These are phyloP conservation scores for Xiphias gladius DNA, from an alignment of 2,113 vertebrate species.

Conservation along the genomic window DNA sequence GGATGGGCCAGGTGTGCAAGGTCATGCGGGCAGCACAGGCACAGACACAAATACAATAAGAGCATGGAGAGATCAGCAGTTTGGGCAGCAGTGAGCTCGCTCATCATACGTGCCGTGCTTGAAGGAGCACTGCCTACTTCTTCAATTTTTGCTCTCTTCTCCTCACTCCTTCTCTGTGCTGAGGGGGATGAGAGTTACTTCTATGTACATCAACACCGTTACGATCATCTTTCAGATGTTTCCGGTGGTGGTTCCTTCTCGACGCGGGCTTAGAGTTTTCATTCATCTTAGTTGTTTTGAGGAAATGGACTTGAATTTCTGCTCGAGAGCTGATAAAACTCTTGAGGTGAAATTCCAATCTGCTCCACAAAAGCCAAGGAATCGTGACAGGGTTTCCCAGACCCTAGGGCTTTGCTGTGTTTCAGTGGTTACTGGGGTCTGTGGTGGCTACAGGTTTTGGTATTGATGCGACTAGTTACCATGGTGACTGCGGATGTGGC, in stretches of 20 bases:
- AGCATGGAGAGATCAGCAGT: conserved; percentile 50
- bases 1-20: conserved; percentile 57
- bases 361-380: conserved; percentile 39
- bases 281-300: conserved; percentile 17
- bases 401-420: conserved; percentile 41
- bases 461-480: conserved; percentile 62
- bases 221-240: conserved; percentile 10
- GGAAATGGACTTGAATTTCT: conserved; percentile 25
- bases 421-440: conserved; percentile 61
- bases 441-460: conserved; percentile 49
- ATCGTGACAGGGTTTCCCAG: conserved; percentile 16
- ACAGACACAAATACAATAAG: conserved; percentile 65
- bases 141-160: conserved; percentile 40
- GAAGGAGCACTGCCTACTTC: conserved; percentile 49
- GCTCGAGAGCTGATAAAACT: conserved; percentile 32
- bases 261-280: not conserved
- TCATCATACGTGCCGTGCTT: conserved; percentile 35
- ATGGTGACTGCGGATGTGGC: conserved; percentile 62
- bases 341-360: conserved; percentile 46
- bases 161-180: conserved; percentile 21
- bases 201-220: conserved; percentile 64
- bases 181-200: conserved; percentile 38
- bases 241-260: conserved; percentile 32
- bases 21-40: conserved; percentile 77
- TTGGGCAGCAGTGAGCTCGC: conserved; percentile 33